Evolutionary conservation across 1,140 invertebrate species (phyloP).

Genomic region (Ips nitidus): DNA sequence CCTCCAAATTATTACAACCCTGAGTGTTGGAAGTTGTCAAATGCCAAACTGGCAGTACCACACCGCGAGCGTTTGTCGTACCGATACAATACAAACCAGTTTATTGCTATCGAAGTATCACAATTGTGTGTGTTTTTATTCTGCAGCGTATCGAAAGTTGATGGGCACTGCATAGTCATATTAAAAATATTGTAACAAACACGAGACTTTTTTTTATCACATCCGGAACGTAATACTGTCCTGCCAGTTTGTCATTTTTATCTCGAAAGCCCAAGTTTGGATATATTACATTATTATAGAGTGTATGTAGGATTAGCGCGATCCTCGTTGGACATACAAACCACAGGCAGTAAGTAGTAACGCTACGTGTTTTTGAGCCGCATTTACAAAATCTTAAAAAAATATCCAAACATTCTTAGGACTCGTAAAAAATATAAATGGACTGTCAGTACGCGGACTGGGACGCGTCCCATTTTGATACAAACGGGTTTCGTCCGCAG

Average conservation of each 20-base stretch:
- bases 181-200: too few species aligned
- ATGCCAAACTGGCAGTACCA: conserved; percentile 34
- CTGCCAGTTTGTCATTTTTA: conserved; percentile 37
- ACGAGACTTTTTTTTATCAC: too few species aligned
- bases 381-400: conserved; percentile 46
- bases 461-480: neutral
- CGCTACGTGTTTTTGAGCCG: conserved; percentile 40
- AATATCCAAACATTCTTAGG: conserved; percentile 48
- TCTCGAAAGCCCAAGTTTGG: conserved; percentile 33
- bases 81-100: neutral
- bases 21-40: conserved; percentile 45
- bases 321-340: conserved; percentile 21
- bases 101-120: neutral
- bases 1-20: conserved; percentile 40
- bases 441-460: conserved; percentile 46
- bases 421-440: conserved; percentile 46
- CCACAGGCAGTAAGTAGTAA: conserved; percentile 16
- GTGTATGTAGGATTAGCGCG: neutral
- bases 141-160: too few species aligned
- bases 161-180: too few species aligned
- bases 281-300: conserved; percentile 19
- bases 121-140: neutral
- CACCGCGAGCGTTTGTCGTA: neutral
- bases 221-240: conserved; percentile 3
- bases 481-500: neutral